Base-by-base conservation (phyloP, 2,888 invertebrate species). In the Calameuta idolon region DNA sequence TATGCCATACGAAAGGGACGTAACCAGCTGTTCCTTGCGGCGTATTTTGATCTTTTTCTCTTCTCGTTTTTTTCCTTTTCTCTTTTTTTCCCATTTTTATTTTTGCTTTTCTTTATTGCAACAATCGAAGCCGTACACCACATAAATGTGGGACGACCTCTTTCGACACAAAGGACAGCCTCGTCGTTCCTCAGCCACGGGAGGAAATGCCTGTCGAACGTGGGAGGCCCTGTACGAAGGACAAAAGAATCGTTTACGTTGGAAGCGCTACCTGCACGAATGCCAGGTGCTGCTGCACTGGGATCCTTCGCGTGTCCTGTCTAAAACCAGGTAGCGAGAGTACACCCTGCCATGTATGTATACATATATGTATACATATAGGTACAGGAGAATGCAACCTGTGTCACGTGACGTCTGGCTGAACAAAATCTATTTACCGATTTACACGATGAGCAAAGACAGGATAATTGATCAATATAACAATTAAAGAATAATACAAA, bases 221-320 rank as follows among this genome's bases (percentile, higher is more conserved):
- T 84, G 84, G 83, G 84, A 84, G 84, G 84, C 79, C 81, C 71
- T 33, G 69, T n/a, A 75, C n/a, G 77, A 77, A 79, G 76, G 82
- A 82, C 79, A 83, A 81, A 82, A 69, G 34, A 55, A 4, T 68
- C 74, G 12, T n/a, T n/a, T 34, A 74, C n/a, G 75, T 73, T 69
- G 40, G 40, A 40, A 40, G 12, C 40, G 80, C 83, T 85, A 85
- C 86, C 85, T 83, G 85, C 76, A 23, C 84, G 84, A 79, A 80
- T 80, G 85, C 84, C 85, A 85, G 83, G 83, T 85, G 82, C 83
- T 79, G 73, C 34, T 35, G 33, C 74, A 34, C 74, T 34, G 34
- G 12, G 12, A 74, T 34, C 74, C 34, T 74, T 74, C 74, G 74
- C 74, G 74, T 74, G 74, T 74, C 74, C 74, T 34, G 74, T 69